Conservation (phyloP, 1,140 invertebrate genomes). For the Drosophila mayri region DNA sequence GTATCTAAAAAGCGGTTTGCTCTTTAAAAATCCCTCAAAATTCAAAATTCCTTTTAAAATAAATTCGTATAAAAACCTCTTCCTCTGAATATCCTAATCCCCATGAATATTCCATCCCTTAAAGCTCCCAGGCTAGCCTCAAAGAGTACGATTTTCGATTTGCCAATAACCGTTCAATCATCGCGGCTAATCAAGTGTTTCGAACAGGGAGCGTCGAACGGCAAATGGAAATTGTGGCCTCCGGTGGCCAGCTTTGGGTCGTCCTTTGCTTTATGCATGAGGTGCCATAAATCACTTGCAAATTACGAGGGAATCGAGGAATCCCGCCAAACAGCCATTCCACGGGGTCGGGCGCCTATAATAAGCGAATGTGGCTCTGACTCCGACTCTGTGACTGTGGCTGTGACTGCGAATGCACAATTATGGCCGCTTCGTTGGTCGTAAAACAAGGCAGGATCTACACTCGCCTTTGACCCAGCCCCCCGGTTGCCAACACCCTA, state of each 20-base stretch:
- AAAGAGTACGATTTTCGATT: conserved; percentile 42
- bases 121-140: not conserved
- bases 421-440: conserved; percentile 78
- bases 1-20: not conserved
- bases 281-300: conserved; percentile 79
- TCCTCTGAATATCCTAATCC: not conserved
- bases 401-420: conserved; percentile 72
- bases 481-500: not conserved
- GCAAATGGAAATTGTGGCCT: conserved; percentile 56
- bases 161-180: conserved; percentile 74
- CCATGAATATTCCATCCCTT: not conserved
- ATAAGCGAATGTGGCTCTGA: conserved; percentile 43
- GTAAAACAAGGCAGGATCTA: conserved; percentile 64
- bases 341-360: conserved; percentile 32
- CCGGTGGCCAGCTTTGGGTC: conserved; percentile 8
- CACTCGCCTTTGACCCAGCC: conserved; percentile 19
- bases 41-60: not conserved
- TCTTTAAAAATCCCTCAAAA: not conserved
- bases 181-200: conserved; percentile 71
- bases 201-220: conserved; percentile 30
- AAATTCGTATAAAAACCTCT: not conserved
- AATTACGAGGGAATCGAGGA: conserved; percentile 59
- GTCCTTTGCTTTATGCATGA: conserved; percentile 31
- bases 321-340: conserved; percentile 31
- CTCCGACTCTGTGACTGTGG: conserved; percentile 9